Conservation (phyloP, 2,797 vertebrate genomes). For the Apodemus agrarius region DNA sequence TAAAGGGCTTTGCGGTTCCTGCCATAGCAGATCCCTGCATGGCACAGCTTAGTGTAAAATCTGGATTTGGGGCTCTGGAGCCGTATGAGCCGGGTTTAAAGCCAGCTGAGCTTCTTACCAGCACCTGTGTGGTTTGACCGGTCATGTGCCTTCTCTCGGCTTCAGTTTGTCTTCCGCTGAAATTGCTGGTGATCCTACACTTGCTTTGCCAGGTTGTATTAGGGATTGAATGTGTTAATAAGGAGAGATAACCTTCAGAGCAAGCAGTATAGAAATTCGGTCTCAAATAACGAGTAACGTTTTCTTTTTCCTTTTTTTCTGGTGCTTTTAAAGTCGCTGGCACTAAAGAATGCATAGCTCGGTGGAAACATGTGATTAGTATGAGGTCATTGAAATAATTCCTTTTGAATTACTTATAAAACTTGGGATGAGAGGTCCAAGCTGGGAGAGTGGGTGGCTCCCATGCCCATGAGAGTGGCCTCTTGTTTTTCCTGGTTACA, state of each 20-base stretch:
- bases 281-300: background rate
- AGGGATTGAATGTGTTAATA: background rate
- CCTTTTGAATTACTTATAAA: background rate
- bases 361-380: background rate
- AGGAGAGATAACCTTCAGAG: background rate
- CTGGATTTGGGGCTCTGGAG: background rate
- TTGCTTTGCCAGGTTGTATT: background rate
- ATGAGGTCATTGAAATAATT: background rate
- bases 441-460: background rate
- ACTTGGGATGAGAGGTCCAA: background rate
- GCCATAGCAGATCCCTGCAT: background rate
- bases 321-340: background rate
- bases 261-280: background rate
- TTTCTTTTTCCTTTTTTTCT: background rate
- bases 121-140: background rate
- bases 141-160: background rate
- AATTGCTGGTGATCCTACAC: background rate
- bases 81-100: background rate
- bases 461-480: rapidly evolving
- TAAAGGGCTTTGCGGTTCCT: background rate
- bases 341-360: background rate
- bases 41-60: too few species aligned
- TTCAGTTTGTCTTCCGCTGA: background rate
- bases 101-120: background rate
- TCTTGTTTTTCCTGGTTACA: background rate